A percentile compares a stretch with the other conserved stretches of the same genome.
Evolutionary conservation across 2,888 invertebrate species (phyloP).

Genomic region (Drosophila acutilabella): DNA sequence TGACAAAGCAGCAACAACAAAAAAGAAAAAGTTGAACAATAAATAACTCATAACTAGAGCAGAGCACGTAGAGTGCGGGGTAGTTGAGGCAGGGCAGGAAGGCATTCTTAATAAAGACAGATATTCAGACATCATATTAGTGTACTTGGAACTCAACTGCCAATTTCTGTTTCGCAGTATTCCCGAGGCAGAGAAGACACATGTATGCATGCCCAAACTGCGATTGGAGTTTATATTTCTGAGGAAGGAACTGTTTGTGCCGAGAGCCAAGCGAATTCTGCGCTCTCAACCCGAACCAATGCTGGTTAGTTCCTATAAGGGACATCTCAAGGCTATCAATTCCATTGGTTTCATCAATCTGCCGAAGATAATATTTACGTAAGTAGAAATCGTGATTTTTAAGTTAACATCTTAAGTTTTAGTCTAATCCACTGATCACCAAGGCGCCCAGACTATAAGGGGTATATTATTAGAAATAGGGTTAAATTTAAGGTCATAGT

Average conservation of each 20-base stretch:
- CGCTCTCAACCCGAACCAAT: constrained; percentile 88
- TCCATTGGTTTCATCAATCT: constrained; percentile 89
- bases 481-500: no score
- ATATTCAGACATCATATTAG: constrained; percentile 28
- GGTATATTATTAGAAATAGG: no score
- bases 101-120: constrained; percentile 25
- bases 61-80: not conserved
- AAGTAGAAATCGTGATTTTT: constrained; percentile 34
- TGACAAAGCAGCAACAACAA: constrained; percentile 9
- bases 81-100: not conserved
- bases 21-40: constrained; percentile 48
- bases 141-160: constrained; percentile 7
- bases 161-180: constrained; percentile 61
- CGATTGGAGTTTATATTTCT: constrained; percentile 90
- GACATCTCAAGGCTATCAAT: constrained; percentile 89
- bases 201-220: constrained; percentile 88
- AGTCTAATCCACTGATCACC: no score
- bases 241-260: constrained; percentile 88
- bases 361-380: constrained; percentile 89
- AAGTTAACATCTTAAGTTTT: no score
- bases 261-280: constrained; percentile 89
- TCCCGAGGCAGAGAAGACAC: constrained; percentile 83
- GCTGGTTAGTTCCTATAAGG: constrained; percentile 89
- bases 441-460: no score
- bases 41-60: constrained; percentile 69